Percentiles rank a stretch among this genome's conserved stretches.
phyloP scores from a whole-genome alignment of 2,113 vertebrate species.

The Scolopax mira region DNA sequence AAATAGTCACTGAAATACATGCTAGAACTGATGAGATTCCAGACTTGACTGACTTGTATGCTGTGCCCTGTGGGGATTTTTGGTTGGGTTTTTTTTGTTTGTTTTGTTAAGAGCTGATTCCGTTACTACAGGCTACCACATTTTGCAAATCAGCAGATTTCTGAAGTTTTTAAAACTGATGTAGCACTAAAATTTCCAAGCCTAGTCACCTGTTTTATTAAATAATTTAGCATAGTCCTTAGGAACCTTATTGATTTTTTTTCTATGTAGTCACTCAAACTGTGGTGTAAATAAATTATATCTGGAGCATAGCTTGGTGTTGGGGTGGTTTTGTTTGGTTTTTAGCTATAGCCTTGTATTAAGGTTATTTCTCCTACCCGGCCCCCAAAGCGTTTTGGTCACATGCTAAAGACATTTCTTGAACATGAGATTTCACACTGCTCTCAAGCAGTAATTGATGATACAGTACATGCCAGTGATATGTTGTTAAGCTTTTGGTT shows the following conservation, averaged over 20 bases:
- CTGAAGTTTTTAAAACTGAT: neutral
- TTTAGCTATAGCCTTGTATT: neutral
- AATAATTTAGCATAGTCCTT: neutral
- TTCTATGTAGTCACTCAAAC: neutral
- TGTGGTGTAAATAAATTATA: neutral
- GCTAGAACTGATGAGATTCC: neutral
- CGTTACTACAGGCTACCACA: neutral
- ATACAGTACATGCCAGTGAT: neutral
- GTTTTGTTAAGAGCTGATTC: neutral
- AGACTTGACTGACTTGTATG: neutral
- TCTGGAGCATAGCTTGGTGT: neutral
- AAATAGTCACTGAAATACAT: neutral
- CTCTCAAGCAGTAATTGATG: neutral
- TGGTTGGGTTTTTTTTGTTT: neutral
- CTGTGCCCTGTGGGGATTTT: neutral
- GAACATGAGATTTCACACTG: neutral
- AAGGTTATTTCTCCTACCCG: neutral
- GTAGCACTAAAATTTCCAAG: neutral
- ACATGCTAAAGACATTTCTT: neutral
- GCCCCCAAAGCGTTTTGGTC: neutral
- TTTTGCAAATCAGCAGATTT: neutral
- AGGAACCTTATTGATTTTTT: neutral
- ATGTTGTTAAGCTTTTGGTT: neutral
- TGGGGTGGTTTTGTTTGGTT: neutral
- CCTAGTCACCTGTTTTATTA: neutral